These are phyloP conservation scores for Cephalotes varians DNA, from an alignment of 2,888 invertebrate species.

Conservation along the genomic window DNA sequence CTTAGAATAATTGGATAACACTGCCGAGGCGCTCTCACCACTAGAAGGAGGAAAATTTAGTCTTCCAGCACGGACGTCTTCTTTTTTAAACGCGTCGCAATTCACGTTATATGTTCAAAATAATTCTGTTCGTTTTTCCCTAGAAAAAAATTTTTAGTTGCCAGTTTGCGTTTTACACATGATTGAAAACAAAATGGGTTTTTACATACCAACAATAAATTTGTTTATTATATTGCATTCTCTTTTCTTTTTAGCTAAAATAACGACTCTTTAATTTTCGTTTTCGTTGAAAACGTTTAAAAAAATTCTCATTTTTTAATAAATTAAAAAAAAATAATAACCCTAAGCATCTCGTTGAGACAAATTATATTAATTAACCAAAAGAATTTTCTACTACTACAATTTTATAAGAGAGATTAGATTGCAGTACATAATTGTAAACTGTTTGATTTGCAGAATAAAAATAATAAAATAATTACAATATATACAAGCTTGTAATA, in stretches of 20 bases:
- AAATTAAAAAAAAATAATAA: neutral
- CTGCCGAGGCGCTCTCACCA: constrained; percentile 73
- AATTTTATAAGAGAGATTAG: neutral
- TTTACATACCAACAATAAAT: neutral
- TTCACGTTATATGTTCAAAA: constrained; percentile 45
- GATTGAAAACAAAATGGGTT: neutral
- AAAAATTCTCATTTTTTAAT: neutral
- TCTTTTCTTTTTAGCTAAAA: neutral
- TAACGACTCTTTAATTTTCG: neutral
- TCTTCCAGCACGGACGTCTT: constrained; percentile 58
- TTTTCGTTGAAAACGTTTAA: neutral
- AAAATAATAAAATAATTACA: constrained; percentile 23
- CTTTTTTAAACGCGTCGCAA: constrained; percentile 62
- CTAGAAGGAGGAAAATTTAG: constrained; percentile 73
- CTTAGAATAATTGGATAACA: constrained; percentile 86
- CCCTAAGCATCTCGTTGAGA: neutral
- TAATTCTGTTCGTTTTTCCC: neutral
- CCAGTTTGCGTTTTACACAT: neutral
- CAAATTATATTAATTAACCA: neutral
- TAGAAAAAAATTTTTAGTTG: neutral
- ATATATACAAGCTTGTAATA: neutral
- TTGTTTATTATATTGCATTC: neutral
- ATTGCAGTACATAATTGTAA: neutral
- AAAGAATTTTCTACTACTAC: neutral
- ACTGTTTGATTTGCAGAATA: neutral